A percentile compares a stretch with the other conserved stretches of the same genome.
phyloP scores from a whole-genome alignment of 2,888 invertebrate species.

The Polydesmus complanatus region DNA sequence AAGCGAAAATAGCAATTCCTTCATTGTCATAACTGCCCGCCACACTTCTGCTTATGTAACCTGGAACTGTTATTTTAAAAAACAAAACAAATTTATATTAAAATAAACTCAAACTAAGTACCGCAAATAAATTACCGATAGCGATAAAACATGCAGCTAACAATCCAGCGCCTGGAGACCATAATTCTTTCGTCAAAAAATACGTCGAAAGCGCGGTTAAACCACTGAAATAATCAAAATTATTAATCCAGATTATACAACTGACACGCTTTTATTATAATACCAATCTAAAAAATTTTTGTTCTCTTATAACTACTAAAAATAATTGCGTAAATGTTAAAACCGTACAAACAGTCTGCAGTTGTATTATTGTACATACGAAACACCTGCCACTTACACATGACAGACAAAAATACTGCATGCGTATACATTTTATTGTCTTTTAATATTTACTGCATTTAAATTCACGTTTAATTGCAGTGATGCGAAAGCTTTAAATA shows the following conservation, averaged over 20 bases:
- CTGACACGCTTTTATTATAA: not conserved
- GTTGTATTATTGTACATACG: not conserved
- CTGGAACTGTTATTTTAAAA: constrained; percentile 53
- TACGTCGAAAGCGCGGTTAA: constrained; percentile 96
- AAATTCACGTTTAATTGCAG: no score
- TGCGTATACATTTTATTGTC: no score
- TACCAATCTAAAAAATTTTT: not conserved
- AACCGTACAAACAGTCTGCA: no score
- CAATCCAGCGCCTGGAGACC: constrained; percentile 89
- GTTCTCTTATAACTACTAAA: no score
- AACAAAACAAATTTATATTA: constrained; percentile 1
- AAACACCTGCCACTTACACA: no score
- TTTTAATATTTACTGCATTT: no score
- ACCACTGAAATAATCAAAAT: constrained; percentile 54
- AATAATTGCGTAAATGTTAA: no score
- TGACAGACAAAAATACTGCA: no score
- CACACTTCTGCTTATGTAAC: constrained; percentile 96
- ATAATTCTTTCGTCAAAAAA: constrained; percentile 89
- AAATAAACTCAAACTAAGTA: not conserved
- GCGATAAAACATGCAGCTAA: constrained; percentile 99
- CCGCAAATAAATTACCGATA: constrained; percentile 40
- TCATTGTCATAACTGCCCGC: constrained; percentile 99
- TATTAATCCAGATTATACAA: not conserved
- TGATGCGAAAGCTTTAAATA: no score
- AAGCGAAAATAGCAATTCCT: constrained; percentile 98